Percentiles rank a stretch among this genome's conserved stretches.
phyloP scores from a whole-genome alignment of 2,113 vertebrate genomes.

The Microcebus jonahi region DNA sequence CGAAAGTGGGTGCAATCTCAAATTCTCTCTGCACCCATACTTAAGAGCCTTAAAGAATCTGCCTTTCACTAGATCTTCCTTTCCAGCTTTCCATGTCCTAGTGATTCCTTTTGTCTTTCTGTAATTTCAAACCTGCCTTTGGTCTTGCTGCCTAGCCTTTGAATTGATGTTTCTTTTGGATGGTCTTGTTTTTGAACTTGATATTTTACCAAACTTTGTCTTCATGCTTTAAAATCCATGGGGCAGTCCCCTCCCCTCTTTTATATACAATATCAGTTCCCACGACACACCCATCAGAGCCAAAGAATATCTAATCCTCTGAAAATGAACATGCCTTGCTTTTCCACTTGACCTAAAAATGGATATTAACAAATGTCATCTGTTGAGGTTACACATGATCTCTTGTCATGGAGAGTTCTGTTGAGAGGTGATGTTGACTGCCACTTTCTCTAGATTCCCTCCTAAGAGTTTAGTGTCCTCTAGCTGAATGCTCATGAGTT shows the following conservation, averaged over 20 bases:
- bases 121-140: background rate
- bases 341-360: background rate
- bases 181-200: background rate
- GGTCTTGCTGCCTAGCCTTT: background rate
- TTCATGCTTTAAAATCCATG: background rate
- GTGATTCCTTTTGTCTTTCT: background rate
- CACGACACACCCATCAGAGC: background rate
- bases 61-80: background rate
- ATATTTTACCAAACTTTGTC: background rate
- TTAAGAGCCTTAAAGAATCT: background rate
- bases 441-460: background rate
- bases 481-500: background rate
- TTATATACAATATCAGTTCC: background rate
- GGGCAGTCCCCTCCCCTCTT: background rate
- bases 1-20: background rate
- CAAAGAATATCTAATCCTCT: background rate
- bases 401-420: background rate
- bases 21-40: background rate
- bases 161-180: background rate
- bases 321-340: background rate
- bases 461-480: background rate
- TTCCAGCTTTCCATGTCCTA: background rate
- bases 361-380: background rate
- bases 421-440: background rate
- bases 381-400: background rate